A percentile compares a stretch with the other conserved stretches of the same genome.
Evolutionary conservation across 2,113 vertebrate genomes (phyloP).

Genomic region (Pantherophis guttatus): DNA sequence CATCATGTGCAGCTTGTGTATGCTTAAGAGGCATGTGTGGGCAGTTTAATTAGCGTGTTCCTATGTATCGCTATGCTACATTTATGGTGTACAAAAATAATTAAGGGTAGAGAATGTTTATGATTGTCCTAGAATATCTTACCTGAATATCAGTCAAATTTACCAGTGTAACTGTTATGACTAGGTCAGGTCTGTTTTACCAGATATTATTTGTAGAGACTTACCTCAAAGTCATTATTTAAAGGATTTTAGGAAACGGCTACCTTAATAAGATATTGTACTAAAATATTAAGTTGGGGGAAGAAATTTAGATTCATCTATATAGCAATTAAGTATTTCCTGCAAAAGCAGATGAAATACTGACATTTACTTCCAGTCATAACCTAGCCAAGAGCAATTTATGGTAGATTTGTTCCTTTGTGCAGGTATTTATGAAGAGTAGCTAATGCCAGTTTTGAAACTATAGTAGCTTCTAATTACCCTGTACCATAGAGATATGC

Average conservation of each 20-base stretch:
- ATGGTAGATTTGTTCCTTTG: neutral
- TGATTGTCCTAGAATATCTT: neutral
- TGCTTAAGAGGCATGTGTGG: neutral
- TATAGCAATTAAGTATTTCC: neutral
- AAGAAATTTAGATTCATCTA: neutral
- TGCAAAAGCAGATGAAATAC: neutral
- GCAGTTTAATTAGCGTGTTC: neutral
- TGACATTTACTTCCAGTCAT: neutral
- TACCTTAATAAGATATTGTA: constrained; percentile 11
- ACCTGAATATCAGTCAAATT: constrained; percentile 13
- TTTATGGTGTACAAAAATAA: constrained; percentile 3
- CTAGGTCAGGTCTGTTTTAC: neutral
- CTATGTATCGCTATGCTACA: neutral
- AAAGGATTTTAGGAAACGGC: constrained; percentile 18
- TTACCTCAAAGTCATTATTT: neutral
- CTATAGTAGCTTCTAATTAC: constrained; percentile 21
- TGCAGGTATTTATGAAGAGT: neutral
- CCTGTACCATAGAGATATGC: neutral
- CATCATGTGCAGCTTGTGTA: constrained; percentile 5
- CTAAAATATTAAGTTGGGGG: neutral
- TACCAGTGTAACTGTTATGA: constrained; percentile 4
- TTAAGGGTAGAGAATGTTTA: neutral
- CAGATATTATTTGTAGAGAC: neutral
- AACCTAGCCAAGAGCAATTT: neutral
- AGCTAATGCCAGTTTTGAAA: constrained; percentile 20